Conservation (phyloP, 2,113 vertebrate species). For the Actenoides lindsayi region DNA sequence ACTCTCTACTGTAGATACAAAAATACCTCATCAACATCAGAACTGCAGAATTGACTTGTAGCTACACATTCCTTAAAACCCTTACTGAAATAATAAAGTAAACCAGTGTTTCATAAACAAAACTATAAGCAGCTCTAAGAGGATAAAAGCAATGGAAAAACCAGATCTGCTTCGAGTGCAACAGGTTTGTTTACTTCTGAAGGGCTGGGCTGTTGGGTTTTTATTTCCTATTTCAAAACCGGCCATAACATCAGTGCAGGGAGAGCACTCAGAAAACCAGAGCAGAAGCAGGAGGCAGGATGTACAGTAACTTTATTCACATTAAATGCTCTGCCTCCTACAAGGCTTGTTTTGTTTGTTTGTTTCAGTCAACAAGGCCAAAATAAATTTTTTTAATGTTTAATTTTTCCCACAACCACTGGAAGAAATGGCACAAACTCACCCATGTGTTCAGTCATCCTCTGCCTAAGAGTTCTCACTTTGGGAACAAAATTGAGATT, state of each 20-base stretch:
- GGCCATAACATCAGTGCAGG: not conserved
- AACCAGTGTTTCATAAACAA: not conserved
- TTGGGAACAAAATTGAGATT: slow-evolving; percentile 83
- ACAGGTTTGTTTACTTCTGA: not conserved
- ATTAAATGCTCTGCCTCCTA: not conserved
- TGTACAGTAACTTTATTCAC: not conserved
- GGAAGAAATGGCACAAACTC: slow-evolving; percentile 38
- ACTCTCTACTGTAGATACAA: not conserved
- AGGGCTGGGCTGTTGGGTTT: not conserved
- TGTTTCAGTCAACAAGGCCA: not conserved
- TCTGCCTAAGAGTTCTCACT: slow-evolving; percentile 81
- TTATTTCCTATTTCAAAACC: not conserved
- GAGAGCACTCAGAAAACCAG: not conserved
- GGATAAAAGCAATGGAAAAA: not conserved
- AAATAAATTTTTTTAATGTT: not conserved
- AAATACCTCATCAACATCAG: not conserved
- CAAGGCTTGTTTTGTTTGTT: not conserved
- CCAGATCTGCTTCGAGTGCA: not conserved
- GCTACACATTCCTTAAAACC: not conserved
- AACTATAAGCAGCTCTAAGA: not conserved
- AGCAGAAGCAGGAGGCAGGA: not conserved
- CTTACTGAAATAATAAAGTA: not conserved
- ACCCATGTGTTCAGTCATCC: slow-evolving; percentile 87
- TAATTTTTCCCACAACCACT: not conserved
- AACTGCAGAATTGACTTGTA: not conserved